Evolutionary conservation across 2,113 vertebrate genomes (phyloP).

Genomic region (Mesocricetus auratus): DNA sequence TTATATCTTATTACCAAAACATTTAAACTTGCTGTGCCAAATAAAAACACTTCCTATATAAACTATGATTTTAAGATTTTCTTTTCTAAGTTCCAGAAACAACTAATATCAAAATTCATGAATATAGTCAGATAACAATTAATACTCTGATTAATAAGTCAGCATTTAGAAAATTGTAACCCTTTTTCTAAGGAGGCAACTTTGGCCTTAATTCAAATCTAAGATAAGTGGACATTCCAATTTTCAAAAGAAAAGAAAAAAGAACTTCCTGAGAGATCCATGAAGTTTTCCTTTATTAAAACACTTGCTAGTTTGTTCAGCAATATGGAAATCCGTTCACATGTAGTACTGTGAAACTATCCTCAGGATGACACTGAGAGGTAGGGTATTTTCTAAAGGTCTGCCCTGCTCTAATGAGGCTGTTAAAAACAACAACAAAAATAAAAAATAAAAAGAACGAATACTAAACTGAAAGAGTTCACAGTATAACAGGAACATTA

Average conservation of each 20-base stretch:
- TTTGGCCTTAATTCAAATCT: constrained; percentile 53
- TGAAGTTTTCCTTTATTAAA: constrained; percentile 25
- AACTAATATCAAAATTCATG: constrained; percentile 58
- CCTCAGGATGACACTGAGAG: not conserved
- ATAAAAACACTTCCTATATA: constrained; percentile 55
- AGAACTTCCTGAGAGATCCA: constrained; percentile 44
- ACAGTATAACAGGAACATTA: not conserved
- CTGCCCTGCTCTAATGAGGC: not conserved
- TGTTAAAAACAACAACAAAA: not conserved
- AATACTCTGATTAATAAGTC: constrained; percentile 48
- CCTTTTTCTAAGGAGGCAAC: constrained; percentile 57
- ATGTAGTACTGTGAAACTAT: constrained; percentile 26
- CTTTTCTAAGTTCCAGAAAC: constrained; percentile 10
- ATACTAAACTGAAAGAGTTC: constrained; percentile 46
- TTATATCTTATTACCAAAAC: constrained; percentile 60
- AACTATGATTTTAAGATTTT: constrained; percentile 45
- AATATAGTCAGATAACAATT: constrained; percentile 51
- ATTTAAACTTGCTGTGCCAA: constrained; percentile 44
- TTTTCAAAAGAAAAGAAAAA: constrained; percentile 45
- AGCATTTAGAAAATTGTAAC: constrained; percentile 58
- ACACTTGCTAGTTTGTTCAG: constrained; percentile 30
- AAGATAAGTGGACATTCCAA: constrained; percentile 33
- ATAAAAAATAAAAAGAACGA: constrained; percentile 26
- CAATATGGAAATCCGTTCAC: not conserved
- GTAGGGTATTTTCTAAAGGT: constrained; percentile 49